A percentile compares a stretch with the other conserved stretches of the same genome.
These are phyloP conservation scores for Cheumatopsyche charites DNA, from an alignment of 1,140 invertebrate species.

Conservation along the genomic window DNA sequence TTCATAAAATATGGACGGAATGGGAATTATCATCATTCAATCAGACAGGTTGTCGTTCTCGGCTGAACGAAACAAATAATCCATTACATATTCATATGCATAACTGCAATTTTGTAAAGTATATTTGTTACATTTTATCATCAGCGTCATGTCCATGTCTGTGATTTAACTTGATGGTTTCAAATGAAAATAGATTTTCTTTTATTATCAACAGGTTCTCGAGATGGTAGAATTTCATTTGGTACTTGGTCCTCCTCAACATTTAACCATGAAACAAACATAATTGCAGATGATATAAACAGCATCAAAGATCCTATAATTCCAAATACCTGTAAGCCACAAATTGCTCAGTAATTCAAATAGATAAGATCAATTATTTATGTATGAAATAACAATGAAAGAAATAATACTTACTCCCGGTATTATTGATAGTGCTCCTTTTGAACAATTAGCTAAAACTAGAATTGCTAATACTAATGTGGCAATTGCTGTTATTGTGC, in stretches of 20 bases:
- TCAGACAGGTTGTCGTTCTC: too few relatives aligned
- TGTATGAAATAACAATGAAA: background rate
- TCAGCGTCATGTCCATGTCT: too few relatives aligned
- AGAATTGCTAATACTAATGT: slow-evolving; percentile 43
- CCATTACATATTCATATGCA: background rate
- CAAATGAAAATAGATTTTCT: slow-evolving; percentile 42
- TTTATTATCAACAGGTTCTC: background rate
- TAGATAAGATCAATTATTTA: background rate
- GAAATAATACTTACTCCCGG: slow-evolving; percentile 39
- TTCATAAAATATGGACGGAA: too few relatives aligned
- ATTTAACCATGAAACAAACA: slow-evolving; percentile 43
- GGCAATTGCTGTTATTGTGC: slow-evolving; percentile 31
- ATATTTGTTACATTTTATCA: too few relatives aligned
- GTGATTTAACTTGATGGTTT: too few relatives aligned
- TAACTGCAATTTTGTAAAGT: too few relatives aligned
- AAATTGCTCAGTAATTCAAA: background rate
- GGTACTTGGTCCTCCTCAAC: slow-evolving; percentile 29
- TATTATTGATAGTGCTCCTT: slow-evolving; percentile 13
- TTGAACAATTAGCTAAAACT: slow-evolving; percentile 37
- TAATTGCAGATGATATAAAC: slow-evolving; percentile 33
- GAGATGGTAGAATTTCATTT: slow-evolving; percentile 10
- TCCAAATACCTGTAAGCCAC: slow-evolving; percentile 39
- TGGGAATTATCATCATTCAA: too few relatives aligned
- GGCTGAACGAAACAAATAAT: background rate
- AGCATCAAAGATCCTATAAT: slow-evolving; percentile 37